A percentile compares a stretch with the other conserved stretches of the same genome.
phyloP scores from a whole-genome alignment of 2,888 invertebrate species.

The Monopis laevigella region DNA sequence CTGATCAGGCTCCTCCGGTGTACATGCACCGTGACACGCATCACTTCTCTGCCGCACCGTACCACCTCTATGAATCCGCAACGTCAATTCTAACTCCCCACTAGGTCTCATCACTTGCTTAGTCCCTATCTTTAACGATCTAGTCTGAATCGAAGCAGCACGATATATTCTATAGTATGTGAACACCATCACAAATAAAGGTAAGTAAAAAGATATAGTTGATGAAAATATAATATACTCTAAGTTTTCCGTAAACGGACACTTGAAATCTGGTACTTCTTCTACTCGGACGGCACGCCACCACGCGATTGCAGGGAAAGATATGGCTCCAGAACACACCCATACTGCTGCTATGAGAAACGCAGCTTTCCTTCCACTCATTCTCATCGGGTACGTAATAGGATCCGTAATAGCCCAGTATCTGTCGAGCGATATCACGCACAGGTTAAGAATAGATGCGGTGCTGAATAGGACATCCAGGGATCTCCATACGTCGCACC shows the following conservation, averaged over 20 bases:
- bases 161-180: conserved; percentile 96
- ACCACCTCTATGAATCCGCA: conserved; percentile 94
- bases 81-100: conserved; percentile 86
- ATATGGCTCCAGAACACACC: conserved; percentile 96
- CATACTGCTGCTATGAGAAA: conserved; percentile 93
- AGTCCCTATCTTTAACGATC: conserved; percentile 89
- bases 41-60: conserved; percentile 71
- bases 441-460: conserved; percentile 95
- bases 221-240: conserved; percentile 98
- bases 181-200: conserved; percentile 96
- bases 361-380: conserved; percentile 89
- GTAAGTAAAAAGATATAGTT: conserved; percentile 96
- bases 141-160: conserved; percentile 92
- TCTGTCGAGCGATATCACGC: conserved; percentile 95
- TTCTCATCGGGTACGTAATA: conserved; percentile 94
- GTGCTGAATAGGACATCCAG: conserved; percentile 97
- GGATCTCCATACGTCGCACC: conserved; percentile 98
- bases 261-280: conserved; percentile 84
- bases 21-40: conserved; percentile 65
- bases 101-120: conserved; percentile 89
- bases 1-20: conserved; percentile 73
- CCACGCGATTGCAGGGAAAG: conserved; percentile 98
- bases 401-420: conserved; percentile 99
- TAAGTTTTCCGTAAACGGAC: conserved; percentile 96
- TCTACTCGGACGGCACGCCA: conserved; percentile 89